Evolutionary conservation across 2,113 vertebrate genomes (phyloP), one percentile per base, ranked within the genome.

Genomic region (Lamprotornis superbus): DNA sequence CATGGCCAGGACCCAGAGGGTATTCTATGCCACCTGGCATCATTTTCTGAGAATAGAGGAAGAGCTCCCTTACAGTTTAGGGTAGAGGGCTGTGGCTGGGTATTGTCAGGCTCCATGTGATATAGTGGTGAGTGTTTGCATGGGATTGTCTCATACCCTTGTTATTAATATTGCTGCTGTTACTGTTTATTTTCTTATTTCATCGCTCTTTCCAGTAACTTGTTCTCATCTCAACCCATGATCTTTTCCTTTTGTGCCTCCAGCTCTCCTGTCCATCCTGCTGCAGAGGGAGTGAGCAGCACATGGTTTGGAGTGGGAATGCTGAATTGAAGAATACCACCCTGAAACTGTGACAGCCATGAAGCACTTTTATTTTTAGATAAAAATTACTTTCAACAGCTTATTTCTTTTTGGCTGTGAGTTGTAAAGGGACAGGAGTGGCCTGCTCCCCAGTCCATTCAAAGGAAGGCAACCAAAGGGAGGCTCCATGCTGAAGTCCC

Each of bases 311-410:
- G 24, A 47, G 40, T 11, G 46, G 16, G 24, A 75, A 12, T 2
- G 2, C 12, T 27, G 31, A 47, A 55, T 0, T 40, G 17, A 5
- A 69, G 40, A 40, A 40, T 18, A 31, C 17, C 70, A 40, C 21
- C 21, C 46, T 44, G 27, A 40, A 76, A 83, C n/a, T 1, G 0
- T 0, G 0, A 52, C 33, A 67, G 20, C 28, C 24, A 40, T 40
- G 11, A 95, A 39, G 3, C 21, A 53, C 35, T 88, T 59, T 67
- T 42, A 53, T 33, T 88, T 59, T 67, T 42, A 55, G 28, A 44
- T 37, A 19, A 89, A 91, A 61, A 63, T 39, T 11, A 2, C 8
- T 44, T 65, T 73, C 25, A 49, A 28, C 8, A 59, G 11, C 24
- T 64, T 40, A 17, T 71, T 75, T 71, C 1, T 35, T 70, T 78